phyloP scores from a whole-genome alignment of 2,113 vertebrate genomes.

The Corydoras sp. region DNA sequence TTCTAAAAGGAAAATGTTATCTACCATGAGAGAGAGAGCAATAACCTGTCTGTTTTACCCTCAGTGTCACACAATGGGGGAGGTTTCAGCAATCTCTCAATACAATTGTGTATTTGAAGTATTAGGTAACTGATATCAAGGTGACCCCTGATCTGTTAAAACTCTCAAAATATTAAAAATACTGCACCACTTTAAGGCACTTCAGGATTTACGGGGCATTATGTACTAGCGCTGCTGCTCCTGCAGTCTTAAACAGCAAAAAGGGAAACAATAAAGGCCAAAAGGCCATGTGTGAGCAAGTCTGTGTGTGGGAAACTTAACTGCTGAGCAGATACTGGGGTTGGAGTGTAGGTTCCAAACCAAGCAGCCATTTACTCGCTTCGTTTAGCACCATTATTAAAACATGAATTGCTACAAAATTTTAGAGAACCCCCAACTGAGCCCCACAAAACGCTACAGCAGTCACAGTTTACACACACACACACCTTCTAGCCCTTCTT shows the following conservation, averaged over 20 bases:
- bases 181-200: not conserved
- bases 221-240: not conserved
- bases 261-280: not conserved
- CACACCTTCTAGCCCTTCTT: constrained; percentile 50
- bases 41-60: too few relatives aligned
- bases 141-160: too few relatives aligned
- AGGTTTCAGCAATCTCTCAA: too few relatives aligned
- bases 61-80: too few relatives aligned
- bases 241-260: not conserved
- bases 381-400: constrained; percentile 76
- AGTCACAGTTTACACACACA: constrained; percentile 30
- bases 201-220: too few relatives aligned
- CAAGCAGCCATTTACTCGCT: constrained; percentile 63
- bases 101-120: too few relatives aligned
- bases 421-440: constrained; percentile 57
- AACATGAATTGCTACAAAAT: constrained; percentile 76
- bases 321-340: constrained; percentile 52
- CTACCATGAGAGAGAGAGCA: too few relatives aligned
- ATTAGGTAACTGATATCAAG: too few relatives aligned
- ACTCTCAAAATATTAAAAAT: too few relatives aligned
- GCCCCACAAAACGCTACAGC: constrained; percentile 43
- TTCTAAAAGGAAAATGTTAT: too few relatives aligned
- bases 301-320: constrained; percentile 21
- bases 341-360: constrained; percentile 52
- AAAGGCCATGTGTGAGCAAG: not conserved